Conservation (phyloP, 2,797 vertebrate species). For the Emydoidea blandingii region DNA sequence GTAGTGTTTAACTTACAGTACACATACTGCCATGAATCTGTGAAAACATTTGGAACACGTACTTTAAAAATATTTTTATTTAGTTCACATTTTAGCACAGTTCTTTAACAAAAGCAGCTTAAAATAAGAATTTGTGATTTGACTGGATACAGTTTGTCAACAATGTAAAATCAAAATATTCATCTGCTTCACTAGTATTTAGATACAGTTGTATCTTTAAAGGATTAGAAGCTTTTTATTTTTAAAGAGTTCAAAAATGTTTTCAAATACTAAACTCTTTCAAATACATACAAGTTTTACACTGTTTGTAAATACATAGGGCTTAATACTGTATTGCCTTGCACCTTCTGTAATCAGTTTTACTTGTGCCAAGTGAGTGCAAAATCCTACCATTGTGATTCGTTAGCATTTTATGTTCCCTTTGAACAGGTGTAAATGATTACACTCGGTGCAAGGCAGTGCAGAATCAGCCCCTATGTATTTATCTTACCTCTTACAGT, state of each 20-base stretch:
- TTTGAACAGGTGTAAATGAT: conserved; percentile 69
- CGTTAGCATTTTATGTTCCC: conserved; percentile 64
- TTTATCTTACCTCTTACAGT: background rate
- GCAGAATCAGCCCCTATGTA: background rate
- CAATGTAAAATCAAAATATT: background rate
- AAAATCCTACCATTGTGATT: conserved; percentile 62
- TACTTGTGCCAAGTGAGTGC: background rate
- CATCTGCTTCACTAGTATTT: conserved; percentile 4
- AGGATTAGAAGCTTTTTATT: background rate
- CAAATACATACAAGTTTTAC: background rate
- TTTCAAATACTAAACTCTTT: background rate
- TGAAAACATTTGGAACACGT: background rate
- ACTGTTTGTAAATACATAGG: background rate
- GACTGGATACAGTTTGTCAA: background rate
- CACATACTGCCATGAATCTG: background rate
- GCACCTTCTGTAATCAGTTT: background rate
- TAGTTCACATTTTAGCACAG: background rate
- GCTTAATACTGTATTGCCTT: conserved; percentile 13
- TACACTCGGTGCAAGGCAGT: conserved; percentile 13
- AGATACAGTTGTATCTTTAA: background rate
- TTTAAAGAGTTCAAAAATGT: background rate
- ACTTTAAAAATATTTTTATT: background rate
- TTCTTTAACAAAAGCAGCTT: background rate
- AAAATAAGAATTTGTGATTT: background rate
- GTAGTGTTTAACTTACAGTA: background rate